Base-by-base conservation (phyloP, 2,888 invertebrate genomes). In the Drosophila meridionalis region DNA sequence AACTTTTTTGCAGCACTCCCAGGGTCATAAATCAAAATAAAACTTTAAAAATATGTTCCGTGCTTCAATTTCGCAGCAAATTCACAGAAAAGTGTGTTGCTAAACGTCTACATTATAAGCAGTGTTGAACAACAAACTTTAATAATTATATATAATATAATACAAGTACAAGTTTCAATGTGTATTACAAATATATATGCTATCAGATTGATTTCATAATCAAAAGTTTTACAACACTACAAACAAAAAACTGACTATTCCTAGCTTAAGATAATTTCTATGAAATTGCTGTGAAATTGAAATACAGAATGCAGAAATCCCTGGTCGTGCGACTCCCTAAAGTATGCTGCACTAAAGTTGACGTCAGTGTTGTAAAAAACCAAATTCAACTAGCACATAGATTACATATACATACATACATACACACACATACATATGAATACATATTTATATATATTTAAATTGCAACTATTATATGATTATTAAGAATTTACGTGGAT, bases 401-500 rank as follows among this genome's bases (percentile, higher is more conserved):
- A 26, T 43, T 28, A 60, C 52, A 71, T 74, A 32, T 4, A 43
- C 45, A 47, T 47, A 12, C 47, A 47, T 28, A 48, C 7, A 48
- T 26, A 45, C 4, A 26, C 14, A 30, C 14, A 14, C 4, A 26
- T 30, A 30, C 14, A 30, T 48, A 48, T 30, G 28, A 28, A 20
- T 20, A 43, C 20, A 28, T 28, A 47, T 20, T 20, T 28, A 28
- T 12, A 63, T 55, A 71, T 38, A 59, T 9, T 52, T 53, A 53
- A 32, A 71, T 47, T 36, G 34, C 30, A 43, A 56, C 43, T 67
- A 71, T 58, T 75, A 50, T 38, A 67, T 55, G 65, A 72, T 55
- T 71, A 60, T 82, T 87, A 83, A 87, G 86, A 89, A 81, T 87
- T 90, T 87, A 78, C 69, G 76, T 84, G 90, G 87, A 90, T 87